A percentile compares a stretch with the other conserved stretches of the same genome.
phyloP scores from a whole-genome alignment of 2,797 vertebrate genomes.

The Coracias cyanogaster region DNA sequence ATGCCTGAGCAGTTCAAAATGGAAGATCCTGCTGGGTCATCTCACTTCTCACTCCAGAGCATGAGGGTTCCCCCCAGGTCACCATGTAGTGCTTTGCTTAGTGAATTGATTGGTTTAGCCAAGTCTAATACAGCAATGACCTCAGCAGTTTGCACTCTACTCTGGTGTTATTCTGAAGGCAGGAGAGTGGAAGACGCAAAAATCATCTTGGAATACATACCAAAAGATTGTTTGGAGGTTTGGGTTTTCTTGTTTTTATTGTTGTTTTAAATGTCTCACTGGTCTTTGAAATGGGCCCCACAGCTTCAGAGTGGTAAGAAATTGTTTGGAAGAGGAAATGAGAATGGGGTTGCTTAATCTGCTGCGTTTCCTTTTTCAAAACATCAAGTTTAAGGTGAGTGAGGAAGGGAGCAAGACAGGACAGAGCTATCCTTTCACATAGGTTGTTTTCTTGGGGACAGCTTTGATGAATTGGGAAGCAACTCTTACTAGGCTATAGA shows the following conservation, averaged over 20 bases:
- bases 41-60: background rate
- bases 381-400: background rate
- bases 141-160: constrained; percentile 35
- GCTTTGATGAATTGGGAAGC: constrained; percentile 20
- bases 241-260: background rate
- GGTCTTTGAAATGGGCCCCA: background rate
- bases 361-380: background rate
- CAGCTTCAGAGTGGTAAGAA: background rate
- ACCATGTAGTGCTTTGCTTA: background rate
- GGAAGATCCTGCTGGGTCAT: background rate
- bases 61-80: constrained; percentile 34
- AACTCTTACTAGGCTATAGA: background rate
- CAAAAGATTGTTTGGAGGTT: background rate
- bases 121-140: constrained; percentile 42
- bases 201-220: background rate
- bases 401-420: background rate
- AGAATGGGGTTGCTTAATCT: background rate
- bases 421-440: background rate
- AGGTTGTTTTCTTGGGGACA: background rate
- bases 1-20: background rate
- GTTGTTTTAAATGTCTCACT: background rate
- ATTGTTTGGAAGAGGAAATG: background rate
- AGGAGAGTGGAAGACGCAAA: background rate
- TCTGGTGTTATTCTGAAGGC: background rate
- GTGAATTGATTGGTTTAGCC: constrained; percentile 49